Percentiles rank a stretch among this genome's conserved stretches.
These are phyloP conservation scores for Thomomys bottae DNA, from an alignment of 2,113 vertebrate species.

Conservation along the genomic window DNA sequence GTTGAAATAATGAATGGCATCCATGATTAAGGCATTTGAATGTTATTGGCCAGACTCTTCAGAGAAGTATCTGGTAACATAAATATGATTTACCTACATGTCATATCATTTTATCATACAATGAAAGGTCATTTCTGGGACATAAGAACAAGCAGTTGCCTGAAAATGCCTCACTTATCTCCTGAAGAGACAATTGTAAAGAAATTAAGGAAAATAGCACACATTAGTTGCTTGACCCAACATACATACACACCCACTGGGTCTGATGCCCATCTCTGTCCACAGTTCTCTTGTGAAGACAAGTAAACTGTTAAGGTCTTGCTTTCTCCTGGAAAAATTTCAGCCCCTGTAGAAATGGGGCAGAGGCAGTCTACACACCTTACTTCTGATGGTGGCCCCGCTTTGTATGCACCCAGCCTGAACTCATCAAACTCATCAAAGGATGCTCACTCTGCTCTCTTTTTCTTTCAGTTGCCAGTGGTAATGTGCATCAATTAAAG, in stretches of 20 bases:
- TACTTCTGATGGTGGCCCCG: too few species aligned
- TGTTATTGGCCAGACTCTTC: neutral
- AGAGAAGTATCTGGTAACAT: neutral
- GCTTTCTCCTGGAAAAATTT: neutral
- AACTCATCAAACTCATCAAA: neutral
- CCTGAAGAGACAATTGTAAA: neutral
- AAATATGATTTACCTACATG: neutral
- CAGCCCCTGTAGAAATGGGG: neutral
- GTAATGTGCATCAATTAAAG: neutral
- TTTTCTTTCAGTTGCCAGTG: neutral
- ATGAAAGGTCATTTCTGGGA: neutral
- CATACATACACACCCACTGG: too few species aligned
- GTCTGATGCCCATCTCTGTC: neutral
- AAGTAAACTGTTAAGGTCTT: neutral
- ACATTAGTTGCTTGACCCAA: neutral
- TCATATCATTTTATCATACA: neutral
- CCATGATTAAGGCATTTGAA: neutral
- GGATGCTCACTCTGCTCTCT: neutral
- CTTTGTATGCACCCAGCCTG: neutral
- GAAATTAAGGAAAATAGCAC: neutral
- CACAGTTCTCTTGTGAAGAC: neutral
- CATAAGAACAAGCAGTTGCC: neutral
- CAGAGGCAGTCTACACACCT: neutral
- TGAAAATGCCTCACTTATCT: neutral
- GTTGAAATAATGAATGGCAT: neutral